Evolutionary conservation across 2,888 invertebrate genomes (phyloP), one percentile per base, ranked within the genome.

Genomic region (Biston stratarius): DNA sequence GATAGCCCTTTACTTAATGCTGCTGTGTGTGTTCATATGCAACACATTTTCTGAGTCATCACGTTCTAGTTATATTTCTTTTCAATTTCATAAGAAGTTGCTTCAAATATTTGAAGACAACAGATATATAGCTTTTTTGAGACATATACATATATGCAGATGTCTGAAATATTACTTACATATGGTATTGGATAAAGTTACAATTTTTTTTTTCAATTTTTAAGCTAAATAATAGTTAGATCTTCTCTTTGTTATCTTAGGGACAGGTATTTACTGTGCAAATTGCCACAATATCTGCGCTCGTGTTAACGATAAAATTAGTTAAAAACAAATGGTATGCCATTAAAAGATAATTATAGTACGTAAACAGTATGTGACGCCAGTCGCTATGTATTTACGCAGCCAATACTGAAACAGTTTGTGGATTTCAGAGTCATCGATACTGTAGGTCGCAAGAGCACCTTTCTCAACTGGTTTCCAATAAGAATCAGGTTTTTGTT

Each of bases 401-500:
- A 49, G 49, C 8, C 24, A 49, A 40, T 12, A 40, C n/a, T 49
- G 24, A 15, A 55, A 55, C 55, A 36, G n/a, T 53, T 51, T 42
- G 60, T 34, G 56, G 47, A 69, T 70, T 71, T 69, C 64, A 69
- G 65, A 51, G 49, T 63, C 64, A 33, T 67, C 55, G 58, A 64
- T 69, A 48, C 51, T 45, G 55, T 34, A 51, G 12, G 47, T 63
- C 61, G 61, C 56, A 56, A 69, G 60, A 56, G 62, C 61, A 69
- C 77, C 77, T 78, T 76, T 81, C 76, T 72, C 75, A 71, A 77
- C 77, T 67, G 72, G 75, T 72, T 73, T 71, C 64, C 60, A 59
- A 69, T 62, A 73, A 24, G 24, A 24, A 76, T 68, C 71, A 73
- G 67, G 71, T 78, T 78, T 77, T 78, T 74, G 74, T 65, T 58